These are phyloP conservation scores for Alethe castanea DNA, from an alignment of 2,113 vertebrate genomes.

Conservation along the genomic window DNA sequence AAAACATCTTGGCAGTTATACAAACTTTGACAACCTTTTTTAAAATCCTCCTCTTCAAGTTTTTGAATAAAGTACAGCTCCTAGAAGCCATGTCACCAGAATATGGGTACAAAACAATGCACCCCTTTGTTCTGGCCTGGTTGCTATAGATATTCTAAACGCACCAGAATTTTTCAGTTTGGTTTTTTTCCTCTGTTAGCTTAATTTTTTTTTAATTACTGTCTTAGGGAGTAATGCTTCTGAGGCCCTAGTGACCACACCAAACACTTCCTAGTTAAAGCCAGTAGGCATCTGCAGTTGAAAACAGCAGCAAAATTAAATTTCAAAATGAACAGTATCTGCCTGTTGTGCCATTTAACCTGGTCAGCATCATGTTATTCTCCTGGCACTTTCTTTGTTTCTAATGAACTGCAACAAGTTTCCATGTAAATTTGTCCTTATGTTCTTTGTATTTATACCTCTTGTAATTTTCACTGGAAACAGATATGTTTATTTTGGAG, in stretches of 20 bases:
- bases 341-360: background rate
- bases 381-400: background rate
- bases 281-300: background rate
- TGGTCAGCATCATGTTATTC: background rate
- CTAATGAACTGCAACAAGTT: background rate
- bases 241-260: background rate
- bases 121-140: background rate
- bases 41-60: background rate
- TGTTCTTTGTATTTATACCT: background rate
- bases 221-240: background rate
- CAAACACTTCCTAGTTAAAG: background rate
- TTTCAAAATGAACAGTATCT: background rate
- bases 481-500: background rate
- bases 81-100: background rate
- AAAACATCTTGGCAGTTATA: background rate
- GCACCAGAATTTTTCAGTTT: background rate
- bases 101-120: background rate
- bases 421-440: background rate
- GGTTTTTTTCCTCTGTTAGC: background rate
- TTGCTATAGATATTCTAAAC: background rate
- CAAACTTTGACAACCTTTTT: background rate
- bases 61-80: background rate
- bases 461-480: background rate
- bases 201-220: background rate
- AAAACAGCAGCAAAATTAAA: background rate